phyloP scores from a whole-genome alignment of 1,140 invertebrate species.

The Solenopsis invicta region DNA sequence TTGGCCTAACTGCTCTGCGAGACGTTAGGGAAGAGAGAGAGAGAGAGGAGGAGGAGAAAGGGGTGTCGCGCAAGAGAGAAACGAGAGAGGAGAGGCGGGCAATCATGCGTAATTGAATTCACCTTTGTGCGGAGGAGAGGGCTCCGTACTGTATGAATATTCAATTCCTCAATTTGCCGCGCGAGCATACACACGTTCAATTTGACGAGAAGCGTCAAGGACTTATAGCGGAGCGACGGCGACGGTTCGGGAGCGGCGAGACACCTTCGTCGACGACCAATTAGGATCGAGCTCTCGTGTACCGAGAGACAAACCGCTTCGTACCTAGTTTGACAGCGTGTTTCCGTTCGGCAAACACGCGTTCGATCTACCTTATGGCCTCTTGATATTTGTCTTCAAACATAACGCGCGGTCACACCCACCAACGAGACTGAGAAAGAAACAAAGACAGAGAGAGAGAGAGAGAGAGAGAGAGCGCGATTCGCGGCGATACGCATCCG shows the following conservation, averaged over 20 bases:
- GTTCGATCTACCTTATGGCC: slow-evolving; percentile 68
- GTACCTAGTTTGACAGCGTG: slow-evolving; percentile 71
- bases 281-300: slow-evolving; percentile 71
- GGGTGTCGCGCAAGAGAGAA: slow-evolving; percentile 41
- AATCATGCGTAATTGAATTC: slow-evolving; percentile 85
- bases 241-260: slow-evolving; percentile 60
- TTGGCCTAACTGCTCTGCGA: slow-evolving; percentile 81
- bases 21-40: slow-evolving; percentile 7
- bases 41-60: neutral
- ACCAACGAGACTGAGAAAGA: neutral
- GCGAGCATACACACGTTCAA: slow-evolving; percentile 81
- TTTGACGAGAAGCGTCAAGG: slow-evolving; percentile 78
- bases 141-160: slow-evolving; percentile 83
- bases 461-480: neutral
- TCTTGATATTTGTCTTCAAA: slow-evolving; percentile 75
- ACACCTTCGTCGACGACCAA: slow-evolving; percentile 68
- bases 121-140: slow-evolving; percentile 78
- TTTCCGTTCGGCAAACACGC: slow-evolving; percentile 72
- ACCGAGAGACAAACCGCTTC: slow-evolving; percentile 66
- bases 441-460: no score
- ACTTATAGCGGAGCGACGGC: slow-evolving; percentile 50
- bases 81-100: slow-evolving; percentile 73
- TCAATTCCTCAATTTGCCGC: slow-evolving; percentile 82
- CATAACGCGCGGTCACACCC: slow-evolving; percentile 63
- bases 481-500: slow-evolving; percentile 27